Evolutionary conservation across 1,140 invertebrate genomes (phyloP).

Genomic region (Apis cerana): DNA sequence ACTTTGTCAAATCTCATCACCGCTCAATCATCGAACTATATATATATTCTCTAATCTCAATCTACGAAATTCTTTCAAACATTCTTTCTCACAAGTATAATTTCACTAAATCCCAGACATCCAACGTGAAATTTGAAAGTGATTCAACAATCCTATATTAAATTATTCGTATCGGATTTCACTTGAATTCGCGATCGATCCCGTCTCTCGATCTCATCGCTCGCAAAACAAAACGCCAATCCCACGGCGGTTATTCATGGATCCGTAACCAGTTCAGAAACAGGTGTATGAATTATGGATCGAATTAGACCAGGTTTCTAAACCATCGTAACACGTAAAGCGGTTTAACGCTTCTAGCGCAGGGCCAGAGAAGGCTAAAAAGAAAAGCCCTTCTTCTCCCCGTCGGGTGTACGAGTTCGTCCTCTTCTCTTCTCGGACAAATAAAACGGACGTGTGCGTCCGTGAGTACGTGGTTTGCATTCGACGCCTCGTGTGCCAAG

Average conservation of each 20-base stretch:
- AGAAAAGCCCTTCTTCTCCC: background rate
- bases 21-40: too few species aligned
- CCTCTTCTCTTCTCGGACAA: background rate
- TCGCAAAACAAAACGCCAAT: background rate
- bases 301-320: conserved; percentile 19
- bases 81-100: too few species aligned
- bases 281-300: conserved; percentile 41
- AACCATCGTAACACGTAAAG: background rate
- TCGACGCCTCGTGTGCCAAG: background rate
- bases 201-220: too few species aligned
- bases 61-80: too few species aligned
- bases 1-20: too few species aligned
- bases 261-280: background rate
- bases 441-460: background rate
- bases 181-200: too few species aligned
- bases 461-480: conserved; percentile 14
- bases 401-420: conserved; percentile 19
- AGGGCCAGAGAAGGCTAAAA: background rate
- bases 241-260: background rate
- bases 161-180: too few species aligned
- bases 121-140: too few species aligned
- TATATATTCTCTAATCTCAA: too few species aligned
- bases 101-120: too few species aligned
- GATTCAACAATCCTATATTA: too few species aligned
- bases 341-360: background rate